phyloP scores from a whole-genome alignment of 2,113 vertebrate genomes.

The Epinephelus cyanopodus region DNA sequence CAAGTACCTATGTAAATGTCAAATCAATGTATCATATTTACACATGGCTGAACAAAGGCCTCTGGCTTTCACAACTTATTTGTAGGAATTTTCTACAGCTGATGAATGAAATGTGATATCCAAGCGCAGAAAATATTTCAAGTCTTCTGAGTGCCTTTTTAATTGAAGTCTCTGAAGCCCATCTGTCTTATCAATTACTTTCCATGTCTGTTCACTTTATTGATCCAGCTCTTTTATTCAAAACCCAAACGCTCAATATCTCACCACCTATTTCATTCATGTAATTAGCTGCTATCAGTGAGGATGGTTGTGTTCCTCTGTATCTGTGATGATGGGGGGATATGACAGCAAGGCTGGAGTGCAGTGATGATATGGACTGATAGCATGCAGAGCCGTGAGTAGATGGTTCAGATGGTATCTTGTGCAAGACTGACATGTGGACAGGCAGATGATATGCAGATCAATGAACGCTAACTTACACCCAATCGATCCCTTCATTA shows the following conservation, averaged over 20 bases:
- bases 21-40: constrained; percentile 3
- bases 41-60: not conserved
- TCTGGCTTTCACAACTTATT: not conserved
- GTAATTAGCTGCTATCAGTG: not conserved
- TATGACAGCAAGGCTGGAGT: too few species aligned
- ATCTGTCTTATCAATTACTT: not conserved
- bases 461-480: not conserved
- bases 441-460: not conserved
- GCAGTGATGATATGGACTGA: too few species aligned
- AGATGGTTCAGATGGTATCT: too few species aligned
- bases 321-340: too few species aligned
- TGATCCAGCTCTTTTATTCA: not conserved
- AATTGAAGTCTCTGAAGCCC: not conserved
- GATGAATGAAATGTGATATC: not conserved
- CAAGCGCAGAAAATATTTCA: not conserved
- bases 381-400: too few species aligned
- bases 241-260: not conserved
- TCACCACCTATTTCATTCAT: not conserved
- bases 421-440: not conserved
- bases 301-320: not conserved
- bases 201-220: not conserved
- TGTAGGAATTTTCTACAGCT: not conserved
- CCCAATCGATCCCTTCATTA: not conserved
- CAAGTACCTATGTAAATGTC: not conserved
- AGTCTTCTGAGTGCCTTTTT: too few species aligned